Conservation (phyloP, 2,888 invertebrate species). For the Morinoia aosen region DNA sequence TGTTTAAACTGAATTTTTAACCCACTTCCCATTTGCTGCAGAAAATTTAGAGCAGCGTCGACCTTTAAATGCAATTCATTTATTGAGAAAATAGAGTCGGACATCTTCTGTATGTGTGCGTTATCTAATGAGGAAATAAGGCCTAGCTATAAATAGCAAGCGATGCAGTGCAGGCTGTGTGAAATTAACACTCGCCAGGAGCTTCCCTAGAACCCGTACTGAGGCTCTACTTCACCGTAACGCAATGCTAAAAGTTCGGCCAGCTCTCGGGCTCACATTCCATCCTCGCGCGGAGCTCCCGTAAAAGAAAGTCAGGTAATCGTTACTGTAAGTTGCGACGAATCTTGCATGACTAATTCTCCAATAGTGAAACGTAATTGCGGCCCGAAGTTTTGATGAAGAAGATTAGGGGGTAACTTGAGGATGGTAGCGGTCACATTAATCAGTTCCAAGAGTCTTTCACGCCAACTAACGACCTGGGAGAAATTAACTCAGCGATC, state of each 20-base stretch:
- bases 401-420: constrained; percentile 30
- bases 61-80: too few species aligned
- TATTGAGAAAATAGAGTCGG: too few species aligned
- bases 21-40: too few species aligned
- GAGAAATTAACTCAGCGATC: neutral
- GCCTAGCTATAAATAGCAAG: too few species aligned
- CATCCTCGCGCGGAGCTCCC: neutral
- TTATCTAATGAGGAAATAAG: too few species aligned
- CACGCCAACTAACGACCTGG: neutral
- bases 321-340: constrained; percentile 34
- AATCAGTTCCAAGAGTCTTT: neutral
- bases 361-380: constrained; percentile 49
- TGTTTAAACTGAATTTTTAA: too few species aligned
- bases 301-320: constrained; percentile 33
- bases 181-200: too few species aligned
- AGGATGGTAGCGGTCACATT: constrained; percentile 12
- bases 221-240: too few species aligned
- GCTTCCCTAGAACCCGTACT: too few species aligned
- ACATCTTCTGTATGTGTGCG: too few species aligned
- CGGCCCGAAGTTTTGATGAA: constrained; percentile 40
- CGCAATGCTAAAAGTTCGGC: neutral
- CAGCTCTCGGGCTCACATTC: neutral
- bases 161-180: too few species aligned
- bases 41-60: too few species aligned
- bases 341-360: constrained; percentile 47